A percentile compares a stretch with the other conserved stretches of the same genome.
These are phyloP conservation scores for Lerista edwardsae DNA, from an alignment of 2,797 vertebrate species.

Conservation along the genomic window DNA sequence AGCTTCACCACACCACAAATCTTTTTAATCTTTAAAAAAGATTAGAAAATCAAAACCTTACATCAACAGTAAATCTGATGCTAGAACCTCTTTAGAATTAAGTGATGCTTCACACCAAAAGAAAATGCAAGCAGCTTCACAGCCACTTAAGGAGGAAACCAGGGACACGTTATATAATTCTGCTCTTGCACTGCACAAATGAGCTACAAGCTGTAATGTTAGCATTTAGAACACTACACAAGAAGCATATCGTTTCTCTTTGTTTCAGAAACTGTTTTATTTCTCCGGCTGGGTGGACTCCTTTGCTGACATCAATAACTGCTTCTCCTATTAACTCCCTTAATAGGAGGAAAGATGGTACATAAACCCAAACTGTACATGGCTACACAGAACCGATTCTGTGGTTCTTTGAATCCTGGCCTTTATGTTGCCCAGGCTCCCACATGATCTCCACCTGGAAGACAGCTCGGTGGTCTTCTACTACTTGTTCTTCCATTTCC, in stretches of 20 bases:
- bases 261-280: background rate
- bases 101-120: background rate
- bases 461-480: constrained; percentile 94
- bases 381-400: background rate
- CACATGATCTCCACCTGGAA: constrained; percentile 86
- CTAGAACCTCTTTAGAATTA: background rate
- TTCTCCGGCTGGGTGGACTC: background rate
- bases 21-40: background rate
- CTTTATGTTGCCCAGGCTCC: background rate
- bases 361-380: background rate
- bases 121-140: background rate
- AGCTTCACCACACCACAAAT: background rate
- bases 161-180: background rate
- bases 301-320: background rate
- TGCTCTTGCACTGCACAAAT: background rate
- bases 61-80: background rate
- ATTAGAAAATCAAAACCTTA: background rate
- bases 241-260: background rate
- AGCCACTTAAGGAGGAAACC: background rate
- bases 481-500: constrained; percentile 98
- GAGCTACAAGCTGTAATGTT: background rate
- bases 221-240: background rate
- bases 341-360: background rate
- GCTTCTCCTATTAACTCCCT: background rate
- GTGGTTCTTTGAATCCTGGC: background rate